Evolutionary conservation across 2,113 vertebrate genomes (phyloP).

Genomic region (Colinus virginianus): DNA sequence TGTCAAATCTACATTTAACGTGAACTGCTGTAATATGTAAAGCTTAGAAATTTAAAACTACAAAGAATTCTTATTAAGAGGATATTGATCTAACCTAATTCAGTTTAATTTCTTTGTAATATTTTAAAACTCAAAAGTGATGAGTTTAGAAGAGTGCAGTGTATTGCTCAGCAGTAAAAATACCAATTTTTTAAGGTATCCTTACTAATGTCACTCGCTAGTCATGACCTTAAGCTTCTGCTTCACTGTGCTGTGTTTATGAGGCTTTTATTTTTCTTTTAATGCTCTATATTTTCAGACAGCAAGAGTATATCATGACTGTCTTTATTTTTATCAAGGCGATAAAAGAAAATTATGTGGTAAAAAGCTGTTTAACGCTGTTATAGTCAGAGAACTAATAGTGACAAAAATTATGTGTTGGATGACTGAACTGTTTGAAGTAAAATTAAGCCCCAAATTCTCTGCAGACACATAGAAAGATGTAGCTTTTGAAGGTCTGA

Average conservation of each 20-base stretch:
- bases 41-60: slow-evolving; percentile 57
- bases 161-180: slow-evolving; percentile 47
- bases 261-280: slow-evolving; percentile 18
- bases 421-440: background rate
- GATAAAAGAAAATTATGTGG: background rate
- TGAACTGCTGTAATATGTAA: slow-evolving; percentile 53
- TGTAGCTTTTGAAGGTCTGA: background rate
- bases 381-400: background rate
- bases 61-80: slow-evolving; percentile 45
- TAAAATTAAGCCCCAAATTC: background rate
- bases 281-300: background rate
- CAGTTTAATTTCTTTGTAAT: slow-evolving; percentile 71
- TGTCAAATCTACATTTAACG: slow-evolving; percentile 65
- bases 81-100: slow-evolving; percentile 72
- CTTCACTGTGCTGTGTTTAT: slow-evolving; percentile 21
- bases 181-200: background rate
- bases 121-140: slow-evolving; percentile 55
- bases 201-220: background rate
- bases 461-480: background rate
- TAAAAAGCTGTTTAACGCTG: background rate
- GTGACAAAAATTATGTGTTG: background rate
- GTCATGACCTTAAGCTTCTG: slow-evolving; percentile 9
- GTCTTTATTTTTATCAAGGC: slow-evolving; percentile 31
- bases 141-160: slow-evolving; percentile 30
- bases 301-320: background rate